Base-by-base conservation (phyloP, 2,888 invertebrate species). In the Mythimna lalbum region DNA sequence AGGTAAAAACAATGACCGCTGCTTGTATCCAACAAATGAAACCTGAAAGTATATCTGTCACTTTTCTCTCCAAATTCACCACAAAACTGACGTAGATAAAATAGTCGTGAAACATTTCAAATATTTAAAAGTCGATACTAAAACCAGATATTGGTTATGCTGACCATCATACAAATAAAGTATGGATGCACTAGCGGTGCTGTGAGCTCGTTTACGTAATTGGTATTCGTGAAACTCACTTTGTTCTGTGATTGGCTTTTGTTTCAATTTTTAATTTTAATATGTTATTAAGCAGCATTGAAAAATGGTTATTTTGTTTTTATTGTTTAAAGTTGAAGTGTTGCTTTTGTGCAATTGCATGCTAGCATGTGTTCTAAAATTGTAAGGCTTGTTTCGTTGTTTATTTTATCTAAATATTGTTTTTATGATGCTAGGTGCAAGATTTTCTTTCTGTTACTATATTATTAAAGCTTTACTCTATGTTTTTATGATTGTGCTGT, bases 71-170 rank as follows among this genome's bases (percentile, higher is more conserved):
- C 14, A 31, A 21, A 76, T 21, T 72, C 56, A 66, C 27, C 21
- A 33, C 43, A 52, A 61, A 70, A 59, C 49, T 67, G 43, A 50
- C 50, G 27, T 12, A 49, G n/a, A 12, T 23, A 56, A 55, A 70
- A 65, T 23, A 55, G 53, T 57, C 64, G 59, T 67, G 31, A 65
- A 61, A 67, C 36, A 43, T 57, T 67, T 81, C 36, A 78, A 81
- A 76, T 70, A 77, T 77, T 78, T 50, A 81, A 64, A 78, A 81
- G 55, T 77, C 57, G 50, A 78, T 71, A 67, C 63, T 56, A 60
- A 56, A 65, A 76, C 60, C 60, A 64, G 78, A 65, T 78, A 68
- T 81, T 81, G 78, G 77, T 71, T 78, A 63, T 43, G 47, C 62
- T 68, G 78, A 68, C 67, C 62, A 4, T 63, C 50, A 62, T 63